A percentile compares a stretch with the other conserved stretches of the same genome.
Conservation (phyloP, 2,113 vertebrate genomes). For the Centropristis striata region DNA sequence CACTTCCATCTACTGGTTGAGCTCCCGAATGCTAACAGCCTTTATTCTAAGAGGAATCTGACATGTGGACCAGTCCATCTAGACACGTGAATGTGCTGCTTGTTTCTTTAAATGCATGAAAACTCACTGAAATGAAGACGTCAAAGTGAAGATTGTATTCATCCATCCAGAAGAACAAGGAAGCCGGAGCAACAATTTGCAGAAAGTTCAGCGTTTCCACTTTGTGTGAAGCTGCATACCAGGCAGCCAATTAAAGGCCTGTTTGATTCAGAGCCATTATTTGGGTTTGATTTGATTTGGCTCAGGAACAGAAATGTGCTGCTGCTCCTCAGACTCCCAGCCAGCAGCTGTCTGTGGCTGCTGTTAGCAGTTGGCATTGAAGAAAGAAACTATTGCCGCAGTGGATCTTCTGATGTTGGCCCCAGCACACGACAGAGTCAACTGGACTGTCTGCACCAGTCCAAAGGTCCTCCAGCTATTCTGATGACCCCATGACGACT, state of each 20-base stretch:
- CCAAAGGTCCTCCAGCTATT: background rate
- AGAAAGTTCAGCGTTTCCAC: background rate
- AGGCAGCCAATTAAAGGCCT: constrained; percentile 13
- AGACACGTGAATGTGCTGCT: background rate
- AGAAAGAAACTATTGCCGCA: constrained; percentile 8
- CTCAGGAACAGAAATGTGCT: constrained; percentile 27
- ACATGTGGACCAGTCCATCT: background rate
- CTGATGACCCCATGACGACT: background rate
- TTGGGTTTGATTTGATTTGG: constrained; percentile 43
- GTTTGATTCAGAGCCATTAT: constrained; percentile 32
- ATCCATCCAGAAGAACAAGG: background rate
- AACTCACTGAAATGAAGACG: background rate
- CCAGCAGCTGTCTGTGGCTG: constrained; percentile 36
- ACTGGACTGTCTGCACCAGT: background rate
- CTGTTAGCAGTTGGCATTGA: constrained; percentile 38
- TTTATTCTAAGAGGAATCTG: background rate
- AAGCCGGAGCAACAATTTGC: constrained; percentile 4
- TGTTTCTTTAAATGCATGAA: background rate
- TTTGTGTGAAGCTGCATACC: background rate
- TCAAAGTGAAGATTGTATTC: background rate
- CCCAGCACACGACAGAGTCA: background rate
- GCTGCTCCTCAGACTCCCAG: constrained; percentile 23
- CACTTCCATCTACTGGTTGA: too few relatives aligned
- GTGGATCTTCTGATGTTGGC: constrained; percentile 2
- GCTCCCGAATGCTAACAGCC: too few relatives aligned